Conservation (phyloP, 2,797 vertebrate species). For the Melanotaenia maccullochi region DNA sequence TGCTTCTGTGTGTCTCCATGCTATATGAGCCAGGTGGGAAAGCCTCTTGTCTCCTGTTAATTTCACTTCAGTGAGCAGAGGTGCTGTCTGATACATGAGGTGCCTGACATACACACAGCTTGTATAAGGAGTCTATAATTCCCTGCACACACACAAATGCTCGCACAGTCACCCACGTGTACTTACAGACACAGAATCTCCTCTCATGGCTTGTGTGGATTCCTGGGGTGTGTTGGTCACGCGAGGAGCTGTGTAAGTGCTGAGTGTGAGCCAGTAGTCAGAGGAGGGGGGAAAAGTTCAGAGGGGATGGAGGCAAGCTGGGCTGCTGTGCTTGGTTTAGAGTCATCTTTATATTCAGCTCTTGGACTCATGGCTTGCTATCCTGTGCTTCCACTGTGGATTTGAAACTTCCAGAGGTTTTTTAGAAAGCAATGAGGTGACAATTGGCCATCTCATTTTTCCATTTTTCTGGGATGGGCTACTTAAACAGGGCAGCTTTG, state of each 20-base stretch:
- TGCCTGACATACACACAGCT: slow-evolving; percentile 52
- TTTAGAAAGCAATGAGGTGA: slow-evolving; percentile 34
- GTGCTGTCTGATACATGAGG: slow-evolving; percentile 73
- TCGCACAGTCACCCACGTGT: slow-evolving; percentile 1
- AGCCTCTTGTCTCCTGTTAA: slow-evolving; percentile 57
- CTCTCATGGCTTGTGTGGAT: slow-evolving; percentile 44
- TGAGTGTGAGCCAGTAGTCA: slow-evolving; percentile 43
- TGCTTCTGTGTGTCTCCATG: slow-evolving; percentile 3
- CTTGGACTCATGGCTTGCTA: slow-evolving; percentile 46
- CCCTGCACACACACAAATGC: slow-evolving; percentile 19
- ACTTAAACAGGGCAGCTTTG: no score
- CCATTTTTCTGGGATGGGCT: not conserved
- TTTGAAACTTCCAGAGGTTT: slow-evolving; percentile 46
- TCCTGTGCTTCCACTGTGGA: slow-evolving; percentile 25
- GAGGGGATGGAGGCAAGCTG: slow-evolving; percentile 33
- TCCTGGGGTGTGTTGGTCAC: slow-evolving; percentile 61
- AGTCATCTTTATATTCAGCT: slow-evolving; percentile 60
- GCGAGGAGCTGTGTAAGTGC: slow-evolving; percentile 39
- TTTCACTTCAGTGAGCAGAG: slow-evolving; percentile 63
- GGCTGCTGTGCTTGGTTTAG: slow-evolving; percentile 28
- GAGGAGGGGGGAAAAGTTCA: slow-evolving; percentile 31
- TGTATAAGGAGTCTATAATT: slow-evolving; percentile 42
- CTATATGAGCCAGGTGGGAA: slow-evolving; percentile 43
- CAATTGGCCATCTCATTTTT: slow-evolving; percentile 8
- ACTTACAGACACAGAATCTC: slow-evolving; percentile 29